A percentile compares a stretch with the other conserved stretches of the same genome.
Conservation (phyloP, 2,113 vertebrate species). For the Propithecus coquereli region DNA sequence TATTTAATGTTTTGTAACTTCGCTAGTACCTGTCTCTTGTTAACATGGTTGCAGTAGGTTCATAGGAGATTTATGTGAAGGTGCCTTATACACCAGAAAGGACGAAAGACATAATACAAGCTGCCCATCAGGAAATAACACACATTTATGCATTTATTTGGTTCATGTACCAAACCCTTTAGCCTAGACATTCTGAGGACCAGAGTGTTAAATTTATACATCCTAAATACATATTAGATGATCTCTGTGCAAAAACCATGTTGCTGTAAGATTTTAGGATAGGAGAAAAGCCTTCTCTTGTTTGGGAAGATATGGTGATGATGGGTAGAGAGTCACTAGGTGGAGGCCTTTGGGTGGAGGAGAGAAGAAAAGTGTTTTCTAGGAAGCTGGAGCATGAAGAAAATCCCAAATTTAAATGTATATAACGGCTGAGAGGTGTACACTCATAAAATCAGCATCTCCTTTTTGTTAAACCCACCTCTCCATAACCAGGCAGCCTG, state of each 20-base stretch:
- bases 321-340: not conserved
- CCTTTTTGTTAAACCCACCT: constrained; percentile 12
- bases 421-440: not conserved
- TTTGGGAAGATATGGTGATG: not conserved
- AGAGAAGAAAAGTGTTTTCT: not conserved
- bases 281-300: not conserved
- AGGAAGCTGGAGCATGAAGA: not conserved
- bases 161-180: not conserved
- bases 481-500: constrained; percentile 8
- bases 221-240: not conserved
- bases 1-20: not conserved
- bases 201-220: not conserved
- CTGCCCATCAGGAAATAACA: not conserved
- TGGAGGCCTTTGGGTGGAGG: not conserved
- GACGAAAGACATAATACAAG: not conserved
- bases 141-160: not conserved
- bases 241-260: not conserved
- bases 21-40: not conserved
- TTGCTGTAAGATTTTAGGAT: not conserved
- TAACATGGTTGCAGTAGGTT: not conserved
- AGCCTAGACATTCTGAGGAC: not conserved
- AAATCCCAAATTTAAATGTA: not conserved
- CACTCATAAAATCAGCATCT: not conserved
- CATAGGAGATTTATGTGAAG: constrained; percentile 6
- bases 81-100: not conserved